These are phyloP conservation scores for Poliocrania exsul DNA, from an alignment of 2,797 vertebrate genomes.

Conservation along the genomic window DNA sequence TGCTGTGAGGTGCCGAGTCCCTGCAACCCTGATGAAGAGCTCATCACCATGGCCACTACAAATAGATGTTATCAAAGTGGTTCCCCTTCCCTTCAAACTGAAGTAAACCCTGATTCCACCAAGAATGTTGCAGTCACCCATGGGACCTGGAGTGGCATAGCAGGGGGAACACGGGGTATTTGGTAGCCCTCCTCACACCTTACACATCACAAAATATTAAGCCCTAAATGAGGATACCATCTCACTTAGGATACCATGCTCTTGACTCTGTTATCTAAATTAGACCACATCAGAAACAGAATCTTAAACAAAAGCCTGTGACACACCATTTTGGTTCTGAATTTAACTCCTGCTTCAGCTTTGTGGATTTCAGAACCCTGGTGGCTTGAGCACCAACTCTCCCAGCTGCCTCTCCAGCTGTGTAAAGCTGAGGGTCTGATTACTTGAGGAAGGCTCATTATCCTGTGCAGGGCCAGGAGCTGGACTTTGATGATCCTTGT, in stretches of 20 bases:
- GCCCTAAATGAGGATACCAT: neutral
- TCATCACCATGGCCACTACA: neutral
- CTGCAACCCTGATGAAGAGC: neutral
- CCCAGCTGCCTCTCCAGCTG: neutral
- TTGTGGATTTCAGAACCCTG: neutral
- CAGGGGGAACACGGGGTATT: fast-evolving
- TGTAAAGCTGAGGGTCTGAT: neutral
- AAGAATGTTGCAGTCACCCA: neutral
- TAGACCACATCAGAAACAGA: neutral
- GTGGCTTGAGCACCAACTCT: neutral
- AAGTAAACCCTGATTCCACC: neutral
- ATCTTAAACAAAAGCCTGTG: neutral
- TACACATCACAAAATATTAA: neutral
- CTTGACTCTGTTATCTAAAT: neutral
- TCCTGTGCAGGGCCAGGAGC: neutral
- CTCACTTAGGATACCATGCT: neutral
- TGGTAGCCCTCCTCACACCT: neutral
- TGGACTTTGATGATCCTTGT: neutral
- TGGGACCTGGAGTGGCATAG: neutral
- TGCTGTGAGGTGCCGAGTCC: neutral
- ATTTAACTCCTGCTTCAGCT: neutral
- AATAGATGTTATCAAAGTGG: fast-evolving
- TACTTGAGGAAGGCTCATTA: neutral
- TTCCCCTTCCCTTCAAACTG: neutral
- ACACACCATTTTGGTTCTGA: neutral